Conservation (phyloP, 2,888 invertebrate genomes). For the Meloe dianella region DNA sequence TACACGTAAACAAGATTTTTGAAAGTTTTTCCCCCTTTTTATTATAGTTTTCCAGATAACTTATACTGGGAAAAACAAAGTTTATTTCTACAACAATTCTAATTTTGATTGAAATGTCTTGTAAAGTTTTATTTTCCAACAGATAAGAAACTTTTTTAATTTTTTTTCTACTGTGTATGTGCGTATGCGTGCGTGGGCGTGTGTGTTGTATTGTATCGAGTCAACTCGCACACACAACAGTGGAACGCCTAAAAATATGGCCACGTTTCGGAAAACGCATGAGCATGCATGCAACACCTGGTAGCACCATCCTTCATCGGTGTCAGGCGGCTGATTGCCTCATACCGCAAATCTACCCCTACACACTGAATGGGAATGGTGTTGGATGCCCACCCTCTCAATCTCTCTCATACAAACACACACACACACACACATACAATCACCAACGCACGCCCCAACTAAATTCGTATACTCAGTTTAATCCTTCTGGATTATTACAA, state of each 20-base stretch:
- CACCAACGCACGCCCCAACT: slow-evolving; percentile 30
- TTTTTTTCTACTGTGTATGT: background rate
- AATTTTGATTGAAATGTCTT: slow-evolving; percentile 2
- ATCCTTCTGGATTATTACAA: slow-evolving; percentile 46
- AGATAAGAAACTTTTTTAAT: background rate
- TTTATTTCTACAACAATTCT: background rate
- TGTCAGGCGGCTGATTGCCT: slow-evolving; percentile 52
- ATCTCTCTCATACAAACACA: slow-evolving; percentile 19
- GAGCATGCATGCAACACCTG: slow-evolving; percentile 52
- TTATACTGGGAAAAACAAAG: background rate
- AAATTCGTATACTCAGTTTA: slow-evolving; percentile 43
- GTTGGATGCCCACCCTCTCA: slow-evolving; percentile 30
- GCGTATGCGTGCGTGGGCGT: background rate
- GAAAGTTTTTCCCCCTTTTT: background rate
- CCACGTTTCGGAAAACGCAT: slow-evolving; percentile 40
- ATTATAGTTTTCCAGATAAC: background rate
- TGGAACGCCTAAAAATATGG: slow-evolving; percentile 19
- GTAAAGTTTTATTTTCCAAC: slow-evolving; percentile 28
- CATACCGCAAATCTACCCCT: slow-evolving; percentile 50
- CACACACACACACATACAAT: slow-evolving; percentile 16
- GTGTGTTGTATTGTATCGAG: background rate
- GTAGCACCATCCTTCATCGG: slow-evolving; percentile 50
- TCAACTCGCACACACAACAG: slow-evolving; percentile 11
- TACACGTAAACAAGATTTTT: background rate
- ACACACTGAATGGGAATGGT: slow-evolving; percentile 34